These are phyloP conservation scores for Cygnus buccinator DNA, from an alignment of 2,113 vertebrate species.

Conservation along the genomic window DNA sequence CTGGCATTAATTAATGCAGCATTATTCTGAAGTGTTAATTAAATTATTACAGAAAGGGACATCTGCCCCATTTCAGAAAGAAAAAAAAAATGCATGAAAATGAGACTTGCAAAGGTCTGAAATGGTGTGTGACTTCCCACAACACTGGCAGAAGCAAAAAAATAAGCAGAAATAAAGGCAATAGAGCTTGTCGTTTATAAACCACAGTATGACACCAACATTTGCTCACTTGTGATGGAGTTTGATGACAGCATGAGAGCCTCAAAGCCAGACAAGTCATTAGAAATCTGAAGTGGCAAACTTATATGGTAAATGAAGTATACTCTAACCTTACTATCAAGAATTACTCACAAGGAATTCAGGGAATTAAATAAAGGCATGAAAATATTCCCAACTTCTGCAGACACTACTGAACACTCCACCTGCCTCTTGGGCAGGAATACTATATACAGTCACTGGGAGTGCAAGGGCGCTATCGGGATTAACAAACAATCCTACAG, in stretches of 20 bases:
- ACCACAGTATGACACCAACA: neutral
- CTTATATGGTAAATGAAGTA: neutral
- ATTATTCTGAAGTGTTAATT: slow-evolving; percentile 83
- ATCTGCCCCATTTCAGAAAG: slow-evolving; percentile 74
- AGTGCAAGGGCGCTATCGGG: neutral
- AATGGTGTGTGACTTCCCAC: neutral
- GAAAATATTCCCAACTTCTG: neutral
- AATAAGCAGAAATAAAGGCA: neutral
- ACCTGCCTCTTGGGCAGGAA: neutral
- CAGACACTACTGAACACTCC: neutral
- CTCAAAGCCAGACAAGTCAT: neutral
- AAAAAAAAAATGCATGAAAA: slow-evolving; percentile 64
- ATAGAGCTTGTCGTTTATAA: neutral
- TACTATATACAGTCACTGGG: no score
- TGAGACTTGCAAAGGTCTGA: slow-evolving; percentile 66
- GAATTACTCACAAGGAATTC: slow-evolving; percentile 56
- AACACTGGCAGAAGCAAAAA: neutral
- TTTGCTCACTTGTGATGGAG: neutral
- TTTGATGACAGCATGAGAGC: slow-evolving; percentile 35
- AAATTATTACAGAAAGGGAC: slow-evolving; percentile 81
- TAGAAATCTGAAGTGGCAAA: slow-evolving; percentile 43
- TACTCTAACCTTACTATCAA: neutral
- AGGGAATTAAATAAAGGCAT: neutral
- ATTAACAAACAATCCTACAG: neutral
- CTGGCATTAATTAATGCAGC: slow-evolving; percentile 84